These are phyloP conservation scores for Protobothrops mucrosquamatus DNA, from an alignment of 2,113 vertebrate species.

Conservation along the genomic window DNA sequence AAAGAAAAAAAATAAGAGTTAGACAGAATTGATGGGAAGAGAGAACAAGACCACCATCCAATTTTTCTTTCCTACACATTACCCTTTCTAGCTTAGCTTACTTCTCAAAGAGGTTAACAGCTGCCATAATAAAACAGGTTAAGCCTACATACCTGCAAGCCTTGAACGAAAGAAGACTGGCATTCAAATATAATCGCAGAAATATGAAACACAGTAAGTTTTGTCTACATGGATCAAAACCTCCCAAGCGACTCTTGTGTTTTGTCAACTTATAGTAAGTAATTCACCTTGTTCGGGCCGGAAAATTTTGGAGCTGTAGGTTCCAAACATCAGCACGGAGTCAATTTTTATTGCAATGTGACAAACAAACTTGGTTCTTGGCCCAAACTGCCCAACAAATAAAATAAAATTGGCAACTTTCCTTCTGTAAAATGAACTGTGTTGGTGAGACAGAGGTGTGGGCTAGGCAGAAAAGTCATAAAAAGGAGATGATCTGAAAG, in stretches of 20 bases:
- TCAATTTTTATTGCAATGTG: neutral
- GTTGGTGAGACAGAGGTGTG: neutral
- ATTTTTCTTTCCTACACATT: neutral
- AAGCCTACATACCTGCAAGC: neutral
- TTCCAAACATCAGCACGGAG: neutral
- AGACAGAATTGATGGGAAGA: neutral
- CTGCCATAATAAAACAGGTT: neutral
- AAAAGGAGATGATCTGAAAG: neutral
- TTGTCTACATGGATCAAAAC: neutral
- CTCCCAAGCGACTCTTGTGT: neutral
- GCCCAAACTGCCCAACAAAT: neutral
- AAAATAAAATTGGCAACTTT: neutral
- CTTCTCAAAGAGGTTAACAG: neutral
- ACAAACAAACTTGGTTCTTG: neutral
- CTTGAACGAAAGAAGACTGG: neutral
- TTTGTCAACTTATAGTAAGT: neutral
- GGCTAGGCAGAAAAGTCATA: neutral
- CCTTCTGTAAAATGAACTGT: neutral
- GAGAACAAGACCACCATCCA: neutral
- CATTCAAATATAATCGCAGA: neutral
- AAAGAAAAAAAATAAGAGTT: neutral
- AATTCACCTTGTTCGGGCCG: neutral
- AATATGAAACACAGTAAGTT: neutral
- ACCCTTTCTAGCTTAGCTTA: neutral
- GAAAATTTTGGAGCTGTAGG: neutral